Evolutionary conservation across 1,140 invertebrate genomes (phyloP).

Genomic region (Lutraria rhynchaena): DNA sequence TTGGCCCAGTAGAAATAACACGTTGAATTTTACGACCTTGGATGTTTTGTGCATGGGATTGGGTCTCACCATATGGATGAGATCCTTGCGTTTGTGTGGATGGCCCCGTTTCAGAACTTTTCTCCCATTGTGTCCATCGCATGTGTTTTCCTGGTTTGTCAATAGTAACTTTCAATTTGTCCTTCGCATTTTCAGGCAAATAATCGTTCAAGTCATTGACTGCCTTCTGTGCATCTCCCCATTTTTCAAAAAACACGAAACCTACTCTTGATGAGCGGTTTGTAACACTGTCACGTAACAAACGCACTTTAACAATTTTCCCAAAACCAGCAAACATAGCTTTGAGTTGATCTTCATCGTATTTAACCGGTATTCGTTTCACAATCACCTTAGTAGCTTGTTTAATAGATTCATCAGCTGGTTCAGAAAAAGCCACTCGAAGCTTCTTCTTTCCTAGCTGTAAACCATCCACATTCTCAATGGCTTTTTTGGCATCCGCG

Average conservation of each 20-base stretch:
- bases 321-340: constrained; percentile 32
- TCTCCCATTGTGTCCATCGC: constrained; percentile 18
- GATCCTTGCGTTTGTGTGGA: background rate
- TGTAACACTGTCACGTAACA: constrained; percentile 38
- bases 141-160: constrained; percentile 5
- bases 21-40: background rate
- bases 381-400: constrained; percentile 39
- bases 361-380: constrained; percentile 10
- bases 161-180: constrained; percentile 2
- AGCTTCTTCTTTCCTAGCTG: constrained; percentile 44
- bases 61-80: background rate
- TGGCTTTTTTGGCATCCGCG: constrained; percentile 15
- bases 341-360: constrained; percentile 24
- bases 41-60: background rate
- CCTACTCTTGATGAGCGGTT: constrained; percentile 12
- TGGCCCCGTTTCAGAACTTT: background rate
- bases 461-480: constrained; percentile 34
- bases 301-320: constrained; percentile 26
- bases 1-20: constrained; percentile 1
- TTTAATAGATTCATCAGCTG: constrained; percentile 35
- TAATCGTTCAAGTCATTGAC: constrained; percentile 22
- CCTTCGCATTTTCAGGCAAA: constrained; percentile 16
- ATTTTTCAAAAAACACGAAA: constrained; percentile 42
- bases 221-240: constrained; percentile 38
- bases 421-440: constrained; percentile 43